Evolutionary conservation across 2,888 invertebrate genomes (phyloP), one percentile per base, ranked within the genome.

Genomic region (Cyclophora albipunctata): DNA sequence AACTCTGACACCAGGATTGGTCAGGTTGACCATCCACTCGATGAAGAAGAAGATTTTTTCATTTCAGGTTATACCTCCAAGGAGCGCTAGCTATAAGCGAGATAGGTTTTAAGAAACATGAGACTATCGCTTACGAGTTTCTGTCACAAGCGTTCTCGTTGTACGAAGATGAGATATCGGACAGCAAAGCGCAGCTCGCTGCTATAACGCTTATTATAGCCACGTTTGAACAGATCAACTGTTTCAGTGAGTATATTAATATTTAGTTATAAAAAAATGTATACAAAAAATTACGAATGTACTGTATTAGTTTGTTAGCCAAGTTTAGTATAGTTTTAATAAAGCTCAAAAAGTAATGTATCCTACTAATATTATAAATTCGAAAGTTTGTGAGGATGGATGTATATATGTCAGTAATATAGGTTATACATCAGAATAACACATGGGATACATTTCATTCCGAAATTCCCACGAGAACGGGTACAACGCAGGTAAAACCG

Each of bases 161-260:
- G 49, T 99, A 99, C 77, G 99, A 99, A 79, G 99, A 99, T 78
- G 99, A 99, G 84, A 97, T 99, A 68, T 96, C 97, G 2, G 99
- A 99, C 79, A 97, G 97, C 51, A 98, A 98, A 77, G 97, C 98
- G 2, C 99, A 99, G 78, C 81, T 99, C 54, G 96, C 98, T 0
- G 98, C 98, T 42, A 97, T 99, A 50, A 97, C 97, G 0, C 90
- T 99, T 40, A 96, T 99, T 50, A 97, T 98, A 53, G 98, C 96
- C 43, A 98, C 98, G 0, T 93, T 99, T 60, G 98, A 99, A 76
- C 96, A 97, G 77, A 96, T 98, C 89, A 92, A 94, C 55, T 98
- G 98, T 67, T 98, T 99, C 67, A 93, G 95, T 62, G 51, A 78
- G 80, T 63, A 3, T 34, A 41, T 46, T 6, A 33, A 4, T 5